Base-by-base conservation (phyloP, 2,113 vertebrate species). In the Peucedramus taeniatus region DNA sequence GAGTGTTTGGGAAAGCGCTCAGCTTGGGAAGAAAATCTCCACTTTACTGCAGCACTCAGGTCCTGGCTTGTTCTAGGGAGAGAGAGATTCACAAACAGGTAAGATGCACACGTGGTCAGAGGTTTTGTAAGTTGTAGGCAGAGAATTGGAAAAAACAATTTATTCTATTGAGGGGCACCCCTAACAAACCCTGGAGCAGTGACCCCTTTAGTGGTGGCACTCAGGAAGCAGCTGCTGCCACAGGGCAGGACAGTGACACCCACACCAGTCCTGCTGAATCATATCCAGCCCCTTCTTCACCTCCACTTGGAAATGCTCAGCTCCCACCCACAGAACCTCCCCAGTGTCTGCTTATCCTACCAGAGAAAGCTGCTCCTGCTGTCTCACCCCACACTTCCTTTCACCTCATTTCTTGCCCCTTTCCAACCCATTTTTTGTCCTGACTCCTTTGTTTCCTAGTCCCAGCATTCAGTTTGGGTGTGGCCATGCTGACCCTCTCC, bases 31-130 rank as follows among this genome's bases (percentile, higher is more conserved):
- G 54, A 35, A 87, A 77, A 57, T 64, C 44, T 69, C 19, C 3
- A 1, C 49, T 80, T 68, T 39, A 47, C 56, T 28, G 35, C 91
- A 71, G 66, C 3, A 0, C 39, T 57, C 1, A 0, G 31, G 11
- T 91, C 47, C 51, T 9, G 17, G 27, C 42, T 89, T 37, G 28
- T 39, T 89, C 77, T 89, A 8, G 6, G 8, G 53, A 53, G 57
- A 86, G 50, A 80, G 51, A 69, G 20, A 24, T 57, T 75, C 72
- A 80, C 81, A 68, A 44, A 21, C 20, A 76, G 33, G 44, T 59
- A 7, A 64, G 61, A 47, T 15, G 27, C 39, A 28, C 49, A 19
- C 0, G 0, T 3, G 5, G 30, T 15, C 49, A 50, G 81, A 14
- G 27, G 9, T 24, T 88, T 53, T 66, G 20, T 63, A 61, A 61